Percentiles rank a stretch among this genome's conserved stretches.
phyloP scores from a whole-genome alignment of 2,113 vertebrate species.

The Pygoscelis adeliae region DNA sequence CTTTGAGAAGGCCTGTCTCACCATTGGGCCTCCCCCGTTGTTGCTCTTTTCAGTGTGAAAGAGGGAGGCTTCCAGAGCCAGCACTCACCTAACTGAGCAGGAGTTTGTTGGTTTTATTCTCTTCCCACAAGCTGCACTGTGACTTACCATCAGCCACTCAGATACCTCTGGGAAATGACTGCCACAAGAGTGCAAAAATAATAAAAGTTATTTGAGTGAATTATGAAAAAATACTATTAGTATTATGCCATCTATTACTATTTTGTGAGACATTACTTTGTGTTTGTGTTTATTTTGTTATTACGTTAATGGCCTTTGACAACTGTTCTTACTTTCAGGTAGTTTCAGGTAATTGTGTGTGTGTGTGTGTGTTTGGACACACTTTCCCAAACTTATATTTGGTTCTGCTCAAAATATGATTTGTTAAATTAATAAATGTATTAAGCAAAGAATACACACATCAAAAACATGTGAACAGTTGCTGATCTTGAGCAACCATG shows the following conservation, averaged over 20 bases:
- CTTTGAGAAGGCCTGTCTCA: neutral
- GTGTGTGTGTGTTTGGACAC: neutral
- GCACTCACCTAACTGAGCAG: neutral
- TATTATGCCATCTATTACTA: neutral
- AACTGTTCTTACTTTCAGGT: neutral
- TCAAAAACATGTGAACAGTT: neutral
- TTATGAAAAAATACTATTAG: neutral
- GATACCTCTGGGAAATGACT: neutral
- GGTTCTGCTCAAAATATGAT: neutral
- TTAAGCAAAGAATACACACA: neutral
- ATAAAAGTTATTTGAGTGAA: neutral
- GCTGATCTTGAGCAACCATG: neutral
- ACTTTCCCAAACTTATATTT: neutral
- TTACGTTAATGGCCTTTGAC: neutral
- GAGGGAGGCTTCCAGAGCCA: neutral
- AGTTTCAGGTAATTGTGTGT: neutral
- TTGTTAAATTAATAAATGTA: neutral
- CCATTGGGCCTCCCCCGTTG: fast-evolving
- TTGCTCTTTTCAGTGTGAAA: neutral
- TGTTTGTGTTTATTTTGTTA: neutral
- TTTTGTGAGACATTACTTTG: neutral
- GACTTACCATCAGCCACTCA: neutral
- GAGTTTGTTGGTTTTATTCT: neutral
- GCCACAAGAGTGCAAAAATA: neutral
- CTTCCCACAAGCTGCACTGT: neutral